Conservation (phyloP, 1,140 invertebrate genomes). For the Fopius arisanus region DNA sequence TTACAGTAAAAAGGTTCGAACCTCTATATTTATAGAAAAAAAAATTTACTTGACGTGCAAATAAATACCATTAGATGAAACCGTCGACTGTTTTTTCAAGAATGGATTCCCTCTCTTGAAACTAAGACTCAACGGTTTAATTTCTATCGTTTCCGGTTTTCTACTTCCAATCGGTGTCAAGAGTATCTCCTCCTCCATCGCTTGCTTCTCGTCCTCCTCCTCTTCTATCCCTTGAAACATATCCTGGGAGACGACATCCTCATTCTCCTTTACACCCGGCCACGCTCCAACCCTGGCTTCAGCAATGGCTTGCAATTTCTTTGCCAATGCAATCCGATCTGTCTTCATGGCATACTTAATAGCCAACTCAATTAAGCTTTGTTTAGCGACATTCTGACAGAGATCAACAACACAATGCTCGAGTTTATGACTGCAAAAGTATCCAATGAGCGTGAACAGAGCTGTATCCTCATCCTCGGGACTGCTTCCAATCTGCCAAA, state of each 20-base stretch:
- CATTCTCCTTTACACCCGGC: conserved; percentile 53
- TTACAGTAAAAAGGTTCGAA: no score
- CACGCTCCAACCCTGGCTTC: conserved; percentile 48
- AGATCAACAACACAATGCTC: conserved; percentile 88
- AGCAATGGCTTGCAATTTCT: conserved; percentile 70
- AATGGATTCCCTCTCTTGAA: conserved; percentile 55
- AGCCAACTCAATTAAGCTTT: conserved; percentile 81
- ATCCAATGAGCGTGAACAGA: conserved; percentile 89
- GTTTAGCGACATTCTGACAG: conserved; percentile 81
- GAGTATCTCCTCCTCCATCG: conserved; percentile 53
- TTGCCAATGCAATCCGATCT: conserved; percentile 78
- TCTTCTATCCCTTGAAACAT: conserved; percentile 42
- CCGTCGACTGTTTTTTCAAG: conserved; percentile 45
- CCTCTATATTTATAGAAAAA: no score
- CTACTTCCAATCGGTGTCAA: conserved; percentile 29
- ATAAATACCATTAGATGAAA: conserved; percentile 24
- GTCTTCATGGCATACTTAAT: conserved; percentile 86
- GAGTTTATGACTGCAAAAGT: conserved; percentile 82
- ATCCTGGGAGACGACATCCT: conserved; percentile 39
- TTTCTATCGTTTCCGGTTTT: conserved; percentile 40
- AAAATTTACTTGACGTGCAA: no score
- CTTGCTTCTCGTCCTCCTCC: conserved; percentile 55
- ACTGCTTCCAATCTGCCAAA: conserved; percentile 72
- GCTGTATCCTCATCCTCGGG: conserved; percentile 74
- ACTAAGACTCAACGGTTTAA: conserved; percentile 52